Evolutionary conservation across 2,888 invertebrate genomes (phyloP).

Genomic region (Noctuana brunneofusca): DNA sequence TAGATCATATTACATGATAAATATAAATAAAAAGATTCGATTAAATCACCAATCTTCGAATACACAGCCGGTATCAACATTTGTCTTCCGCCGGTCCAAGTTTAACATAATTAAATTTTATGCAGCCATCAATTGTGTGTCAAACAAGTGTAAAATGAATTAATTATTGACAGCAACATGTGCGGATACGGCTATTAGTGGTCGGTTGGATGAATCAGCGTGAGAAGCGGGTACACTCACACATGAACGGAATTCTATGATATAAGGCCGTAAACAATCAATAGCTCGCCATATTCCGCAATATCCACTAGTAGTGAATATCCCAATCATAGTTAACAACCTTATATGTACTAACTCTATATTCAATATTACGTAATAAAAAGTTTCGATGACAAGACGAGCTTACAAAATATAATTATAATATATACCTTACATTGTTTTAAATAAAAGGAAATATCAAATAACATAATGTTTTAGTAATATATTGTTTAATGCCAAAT

Average conservation of each 20-base stretch:
- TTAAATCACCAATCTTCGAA: conserved; percentile 21
- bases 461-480: no score
- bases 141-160: conserved; percentile 33
- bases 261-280: neutral
- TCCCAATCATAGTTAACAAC: neutral
- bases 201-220: conserved; percentile 24
- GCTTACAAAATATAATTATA: no score
- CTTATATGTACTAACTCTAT: neutral
- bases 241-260: conserved; percentile 2
- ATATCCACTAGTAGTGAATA: neutral
- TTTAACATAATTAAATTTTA: conserved; percentile 32
- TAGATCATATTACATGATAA: conserved; percentile 9
- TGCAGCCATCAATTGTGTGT: conserved; percentile 32
- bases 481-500: no score
- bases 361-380: no score
- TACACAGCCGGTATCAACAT: conserved; percentile 20
- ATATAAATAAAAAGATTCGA: conserved; percentile 4
- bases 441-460: neutral
- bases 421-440: no score
- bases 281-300: neutral
- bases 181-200: conserved; percentile 23
- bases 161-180: conserved; percentile 32
- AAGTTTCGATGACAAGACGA: no score
- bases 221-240: neutral
- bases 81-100: conserved; percentile 22